These are phyloP conservation scores for Cololabis saira DNA, from an alignment of 2,113 vertebrate species.

Conservation along the genomic window DNA sequence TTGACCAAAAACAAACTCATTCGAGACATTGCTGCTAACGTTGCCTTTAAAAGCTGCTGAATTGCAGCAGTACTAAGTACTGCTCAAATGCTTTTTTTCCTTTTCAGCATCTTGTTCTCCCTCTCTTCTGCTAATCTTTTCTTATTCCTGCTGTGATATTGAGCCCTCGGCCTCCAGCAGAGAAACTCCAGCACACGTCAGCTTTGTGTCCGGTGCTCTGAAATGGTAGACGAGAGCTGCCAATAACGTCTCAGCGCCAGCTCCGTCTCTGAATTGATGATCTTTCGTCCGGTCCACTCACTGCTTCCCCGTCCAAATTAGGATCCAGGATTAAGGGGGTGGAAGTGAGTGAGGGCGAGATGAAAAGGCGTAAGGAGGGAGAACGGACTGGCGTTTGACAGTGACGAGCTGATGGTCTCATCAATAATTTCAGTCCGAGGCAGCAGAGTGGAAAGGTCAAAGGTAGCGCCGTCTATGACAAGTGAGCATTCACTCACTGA, in stretches of 20 bases:
- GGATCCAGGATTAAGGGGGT: slow-evolving; percentile 28
- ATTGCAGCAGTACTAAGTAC: no score
- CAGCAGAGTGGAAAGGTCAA: slow-evolving; percentile 36
- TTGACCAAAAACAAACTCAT: no score
- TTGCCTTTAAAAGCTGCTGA: no score
- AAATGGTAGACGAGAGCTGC: slow-evolving; percentile 47
- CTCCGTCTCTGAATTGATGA: slow-evolving; percentile 1
- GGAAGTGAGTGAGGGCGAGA: slow-evolving; percentile 6
- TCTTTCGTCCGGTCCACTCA: slow-evolving; percentile 27
- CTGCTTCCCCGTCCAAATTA: slow-evolving; percentile 23
- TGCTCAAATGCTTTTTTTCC: slow-evolving; percentile 1
- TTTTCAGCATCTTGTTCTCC: background rate
- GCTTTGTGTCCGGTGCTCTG: slow-evolving; percentile 24
- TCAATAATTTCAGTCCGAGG: slow-evolving; percentile 52
- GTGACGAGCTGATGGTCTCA: slow-evolving; percentile 41
- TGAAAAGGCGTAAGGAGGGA: background rate
- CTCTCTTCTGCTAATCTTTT: slow-evolving; percentile 23
- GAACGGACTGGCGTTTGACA: slow-evolving; percentile 15
- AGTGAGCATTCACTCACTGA: background rate
- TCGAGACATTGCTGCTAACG: no score
- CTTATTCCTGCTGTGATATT: slow-evolving; percentile 33
- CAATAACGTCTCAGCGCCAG: slow-evolving; percentile 44
- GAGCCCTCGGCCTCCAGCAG: slow-evolving; percentile 32
- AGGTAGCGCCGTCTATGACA: slow-evolving; percentile 22
- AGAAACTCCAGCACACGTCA: slow-evolving; percentile 42